phyloP scores from a whole-genome alignment of 1,140 invertebrate genomes.

The Hermetia illucens region DNA sequence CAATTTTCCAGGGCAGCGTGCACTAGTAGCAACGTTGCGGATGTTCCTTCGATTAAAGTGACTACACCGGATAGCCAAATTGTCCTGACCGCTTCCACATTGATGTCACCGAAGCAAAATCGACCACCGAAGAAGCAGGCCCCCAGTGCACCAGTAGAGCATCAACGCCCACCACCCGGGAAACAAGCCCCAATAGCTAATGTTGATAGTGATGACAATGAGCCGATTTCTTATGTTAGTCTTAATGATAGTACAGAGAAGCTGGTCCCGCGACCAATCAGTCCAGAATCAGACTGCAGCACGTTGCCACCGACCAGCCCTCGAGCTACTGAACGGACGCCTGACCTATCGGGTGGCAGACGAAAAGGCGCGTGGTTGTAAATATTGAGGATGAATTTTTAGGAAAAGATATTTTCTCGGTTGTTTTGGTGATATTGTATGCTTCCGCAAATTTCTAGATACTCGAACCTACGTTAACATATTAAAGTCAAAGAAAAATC shows the following conservation, averaged over 20 bases:
- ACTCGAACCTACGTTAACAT: too few species aligned
- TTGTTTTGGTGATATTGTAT: too few species aligned
- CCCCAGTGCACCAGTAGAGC: not conserved
- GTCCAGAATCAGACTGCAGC: not conserved
- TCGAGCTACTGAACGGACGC: not conserved
- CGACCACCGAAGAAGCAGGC: not conserved
- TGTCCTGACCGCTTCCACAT: not conserved
- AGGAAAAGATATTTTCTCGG: too few species aligned
- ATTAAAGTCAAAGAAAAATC: too few species aligned
- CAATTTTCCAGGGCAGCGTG: too few species aligned
- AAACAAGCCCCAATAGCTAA: not conserved
- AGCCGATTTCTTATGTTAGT: not conserved
- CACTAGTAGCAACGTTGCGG: too few species aligned
- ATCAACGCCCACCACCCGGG: too few species aligned
- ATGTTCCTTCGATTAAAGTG: not conserved
- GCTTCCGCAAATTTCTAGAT: too few species aligned
- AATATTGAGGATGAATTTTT: too few species aligned
- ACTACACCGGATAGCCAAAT: not conserved
- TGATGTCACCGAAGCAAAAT: not conserved
- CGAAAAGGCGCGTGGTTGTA: not conserved
- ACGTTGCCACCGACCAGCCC: not conserved
- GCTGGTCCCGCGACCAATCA: not conserved
- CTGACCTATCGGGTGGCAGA: not conserved
- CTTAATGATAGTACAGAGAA: not conserved
- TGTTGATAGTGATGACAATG: not conserved